Conservation (phyloP, 2,888 invertebrate species). For the Acanthoscelides obtectus region DNA sequence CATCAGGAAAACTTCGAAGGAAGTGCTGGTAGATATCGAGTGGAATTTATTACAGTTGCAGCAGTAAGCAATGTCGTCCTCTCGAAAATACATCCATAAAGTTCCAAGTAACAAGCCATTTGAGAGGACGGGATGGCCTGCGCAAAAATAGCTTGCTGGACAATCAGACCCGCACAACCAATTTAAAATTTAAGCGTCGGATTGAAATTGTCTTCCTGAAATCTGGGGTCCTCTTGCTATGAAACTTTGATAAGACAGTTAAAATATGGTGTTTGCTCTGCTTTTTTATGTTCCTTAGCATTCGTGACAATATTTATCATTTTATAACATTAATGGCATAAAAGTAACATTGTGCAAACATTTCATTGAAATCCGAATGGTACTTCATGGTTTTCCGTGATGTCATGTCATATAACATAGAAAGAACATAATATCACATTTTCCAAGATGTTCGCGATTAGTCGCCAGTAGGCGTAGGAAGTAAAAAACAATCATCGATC, state of each 20-base stretch:
- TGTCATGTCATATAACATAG: too few species aligned
- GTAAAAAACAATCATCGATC: too few species aligned
- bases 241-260: not conserved
- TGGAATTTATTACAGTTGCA: not conserved
- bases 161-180: not conserved
- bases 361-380: too few species aligned
- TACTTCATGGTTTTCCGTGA: too few species aligned
- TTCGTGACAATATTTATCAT: too few species aligned
- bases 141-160: not conserved
- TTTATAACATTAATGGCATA: too few species aligned
- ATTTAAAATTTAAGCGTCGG: not conserved
- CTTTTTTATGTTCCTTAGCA: too few species aligned
- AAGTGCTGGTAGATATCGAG: not conserved
- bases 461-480: too few species aligned
- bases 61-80: not conserved
- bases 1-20: not conserved
- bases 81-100: not conserved
- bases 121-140: not conserved
- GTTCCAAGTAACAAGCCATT: not conserved
- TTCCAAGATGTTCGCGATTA: too few species aligned
- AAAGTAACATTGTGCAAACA: too few species aligned
- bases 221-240: not conserved
- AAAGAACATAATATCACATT: too few species aligned
- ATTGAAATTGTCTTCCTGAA: not conserved
- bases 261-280: too few species aligned